phyloP scores from a whole-genome alignment of 1,140 invertebrate species.

The Aphelenchoides besseyi region DNA sequence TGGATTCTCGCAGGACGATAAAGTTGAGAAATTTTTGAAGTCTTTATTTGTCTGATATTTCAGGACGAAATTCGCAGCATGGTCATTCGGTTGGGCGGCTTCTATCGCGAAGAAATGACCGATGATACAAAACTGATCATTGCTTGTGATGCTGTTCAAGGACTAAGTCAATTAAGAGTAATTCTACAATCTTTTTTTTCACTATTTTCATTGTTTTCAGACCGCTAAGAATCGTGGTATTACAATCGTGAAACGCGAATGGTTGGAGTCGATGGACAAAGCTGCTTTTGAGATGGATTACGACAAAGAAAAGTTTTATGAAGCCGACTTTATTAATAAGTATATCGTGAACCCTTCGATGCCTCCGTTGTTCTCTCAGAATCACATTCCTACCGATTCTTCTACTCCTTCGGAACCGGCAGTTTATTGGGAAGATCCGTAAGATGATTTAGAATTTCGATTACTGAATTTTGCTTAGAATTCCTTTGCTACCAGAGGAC shows the following conservation, averaged over 20 bases:
- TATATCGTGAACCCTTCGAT: neutral
- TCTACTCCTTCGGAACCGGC: neutral
- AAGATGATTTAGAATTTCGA: too few relatives aligned
- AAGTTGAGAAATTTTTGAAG: too few relatives aligned
- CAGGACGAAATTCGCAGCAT: neutral
- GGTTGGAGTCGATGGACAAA: neutral
- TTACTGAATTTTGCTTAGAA: neutral
- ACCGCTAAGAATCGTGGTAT: neutral
- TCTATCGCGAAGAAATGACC: neutral
- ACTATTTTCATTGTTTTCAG: neutral
- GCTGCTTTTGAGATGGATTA: neutral
- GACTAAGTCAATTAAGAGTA: neutral
- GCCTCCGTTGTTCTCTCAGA: neutral
- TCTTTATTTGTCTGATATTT: neutral
- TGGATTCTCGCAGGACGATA: neutral
- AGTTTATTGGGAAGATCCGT: neutral
- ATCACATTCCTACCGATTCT: neutral
- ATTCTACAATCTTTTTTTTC: neutral
- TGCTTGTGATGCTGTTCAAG: neutral
- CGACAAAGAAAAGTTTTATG: neutral
- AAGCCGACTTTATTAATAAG: neutral
- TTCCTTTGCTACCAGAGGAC: too few relatives aligned
- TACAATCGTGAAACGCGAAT: neutral
- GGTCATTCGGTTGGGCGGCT: neutral
- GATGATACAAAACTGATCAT: neutral